Base-by-base conservation (phyloP, 1,140 invertebrate genomes). In the Drosophila dunni region DNA sequence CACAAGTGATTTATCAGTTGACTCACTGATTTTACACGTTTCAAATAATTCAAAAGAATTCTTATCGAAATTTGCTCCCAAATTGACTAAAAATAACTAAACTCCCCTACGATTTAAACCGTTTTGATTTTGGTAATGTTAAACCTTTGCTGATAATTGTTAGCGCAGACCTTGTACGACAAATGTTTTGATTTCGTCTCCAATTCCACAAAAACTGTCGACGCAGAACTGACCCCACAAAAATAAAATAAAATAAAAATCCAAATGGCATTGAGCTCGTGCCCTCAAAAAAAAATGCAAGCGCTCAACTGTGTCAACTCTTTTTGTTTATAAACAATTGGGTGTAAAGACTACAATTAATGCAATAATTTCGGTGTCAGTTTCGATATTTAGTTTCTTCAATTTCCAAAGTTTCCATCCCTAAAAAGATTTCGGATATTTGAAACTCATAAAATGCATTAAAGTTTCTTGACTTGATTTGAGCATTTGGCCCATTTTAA, bases 311-410 rank as follows among this genome's bases (percentile, higher is more conserved):
- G 61, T 75, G 68, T 75, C 72, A 75, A 70, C 72, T 70, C 48
- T 58, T 75, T 76, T 75, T 76, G 62, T 72, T 72, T 72, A 72
- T 76, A 72, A 76, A 72, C 66, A 71, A 75, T 58, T 45, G 64
- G 36, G 20, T 29, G 24, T 38, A 45, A 17, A 57, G 17, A 20
- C 17, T 20, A 20, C 17, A 20, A 20, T 29, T 13, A 56, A 46
- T 70, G 67, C 61, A 57, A 64, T 56, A 57, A 57, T 13, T 40
- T 50, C 56, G 46, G 73, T 76, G 74, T 76, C 74, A 66, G 10
- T 57, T 75, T 60, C 48, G 24, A 38, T 29, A 40, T 54, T 62
- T 48, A 15, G 3, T 40, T 46, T 13, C 24, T 34, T 24, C 13
- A 46, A 13, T n/a, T 34, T 54, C 6, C 11, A 54, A 20, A 4